Conservation (phyloP, 2,888 invertebrate genomes). For the Sicus ferrugineus region DNA sequence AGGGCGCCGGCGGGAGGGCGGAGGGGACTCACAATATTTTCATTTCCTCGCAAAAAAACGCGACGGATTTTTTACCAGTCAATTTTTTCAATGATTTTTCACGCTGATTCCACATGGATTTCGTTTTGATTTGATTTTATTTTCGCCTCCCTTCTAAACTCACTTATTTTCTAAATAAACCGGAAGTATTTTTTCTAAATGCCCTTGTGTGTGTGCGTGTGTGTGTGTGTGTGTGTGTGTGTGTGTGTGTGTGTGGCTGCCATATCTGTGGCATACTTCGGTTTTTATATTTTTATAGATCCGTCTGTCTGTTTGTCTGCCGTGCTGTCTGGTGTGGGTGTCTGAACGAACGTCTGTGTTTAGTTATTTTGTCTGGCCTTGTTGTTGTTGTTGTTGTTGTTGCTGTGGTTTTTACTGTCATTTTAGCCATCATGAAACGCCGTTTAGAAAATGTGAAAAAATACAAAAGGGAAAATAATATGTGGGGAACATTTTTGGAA, state of each 20-base stretch:
- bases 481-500: conserved; percentile 13
- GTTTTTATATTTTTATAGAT: conserved; percentile 11
- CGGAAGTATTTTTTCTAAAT: conserved; percentile 23
- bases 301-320: neutral
- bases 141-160: conserved; percentile 7
- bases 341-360: conserved; percentile 15
- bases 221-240: conserved; percentile 19
- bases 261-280: neutral
- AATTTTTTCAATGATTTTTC: neutral
- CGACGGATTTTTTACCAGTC: neutral
- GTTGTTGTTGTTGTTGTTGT: conserved; percentile 1
- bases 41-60: conserved; percentile 1
- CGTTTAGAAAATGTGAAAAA: conserved; percentile 27
- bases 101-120: too few relatives aligned
- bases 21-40: neutral
- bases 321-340: too few relatives aligned
- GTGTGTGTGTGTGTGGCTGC: conserved; percentile 12
- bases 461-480: neutral
- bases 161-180: conserved; percentile 34
- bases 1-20: neutral
- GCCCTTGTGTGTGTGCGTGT: neutral
- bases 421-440: conserved; percentile 10
- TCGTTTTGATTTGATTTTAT: conserved; percentile 15
- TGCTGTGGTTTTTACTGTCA: conserved; percentile 17
- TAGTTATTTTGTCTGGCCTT: conserved; percentile 28